Base-by-base conservation (phyloP, 2,113 vertebrate genomes). In the Sula dactylatra region DNA sequence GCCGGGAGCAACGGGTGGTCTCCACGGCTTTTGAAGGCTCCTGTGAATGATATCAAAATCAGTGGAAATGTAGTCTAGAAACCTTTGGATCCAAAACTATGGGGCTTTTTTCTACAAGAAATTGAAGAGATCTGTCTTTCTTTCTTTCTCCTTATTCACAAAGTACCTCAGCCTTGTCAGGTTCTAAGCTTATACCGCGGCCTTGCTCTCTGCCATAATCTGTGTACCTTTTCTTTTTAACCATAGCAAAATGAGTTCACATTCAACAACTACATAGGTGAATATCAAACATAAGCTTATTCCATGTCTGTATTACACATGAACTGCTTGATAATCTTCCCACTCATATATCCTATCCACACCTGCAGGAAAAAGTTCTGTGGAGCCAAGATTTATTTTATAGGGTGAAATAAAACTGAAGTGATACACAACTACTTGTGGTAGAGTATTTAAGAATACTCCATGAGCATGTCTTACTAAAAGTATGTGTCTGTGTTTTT, bases 251-350 rank as follows among this genome's bases (percentile, higher is more conserved):
- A 24, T 16, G 5, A 59, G 24, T 82, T 79, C 13, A 45, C 13
- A 4, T 70, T 62, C 2, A 1, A 16, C 21, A 55, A 1, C n/a
- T 62, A 3, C 12, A 1, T 13, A 5, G 22, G 7, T 72, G 31
- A 27, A 24, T 76, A 72, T 65, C 9, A 31, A 70, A 40, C 17
- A 4, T 58, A 25, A 85, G 18, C 12, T 79, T 58, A 27, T 59
- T 79, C 16, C 7, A 12, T 16, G 17, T 45, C 54, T 61, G 52
- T n/a, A 32, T 88, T 52, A 27, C 21, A 40, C 21, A 8, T 6
- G 11, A 61, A 32, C 45, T 72, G 40, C 45, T 61, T 34, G 52
- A 27, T 42, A 56, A n/a, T 58, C 31, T 3, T 67, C 45, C 36
- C 24, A 20, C 32, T 36, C 16, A 17, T 9, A 40, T 58, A 34